Evolutionary conservation across 2,113 vertebrate genomes (phyloP).

Genomic region (Marcusenius ussheri): DNA sequence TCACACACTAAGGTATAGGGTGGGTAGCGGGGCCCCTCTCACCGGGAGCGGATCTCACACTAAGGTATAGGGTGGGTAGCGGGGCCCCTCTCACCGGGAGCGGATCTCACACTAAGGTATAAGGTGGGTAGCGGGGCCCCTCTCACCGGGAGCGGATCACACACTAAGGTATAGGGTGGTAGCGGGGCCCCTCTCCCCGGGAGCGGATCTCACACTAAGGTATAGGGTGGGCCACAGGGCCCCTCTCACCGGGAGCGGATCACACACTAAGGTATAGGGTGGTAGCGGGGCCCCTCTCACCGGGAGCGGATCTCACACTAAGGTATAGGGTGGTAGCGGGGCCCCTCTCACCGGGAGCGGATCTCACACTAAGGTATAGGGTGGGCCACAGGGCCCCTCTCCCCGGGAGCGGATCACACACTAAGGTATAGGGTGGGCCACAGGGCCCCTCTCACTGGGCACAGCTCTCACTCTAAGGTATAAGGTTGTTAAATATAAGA

Average conservation of each 20-base stretch:
- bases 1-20: not conserved
- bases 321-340: not conserved
- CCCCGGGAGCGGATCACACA: not conserved
- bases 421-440: not conserved
- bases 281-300: not conserved
- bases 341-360: not conserved
- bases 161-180: not conserved
- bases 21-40: not conserved
- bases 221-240: no score
- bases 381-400: not conserved
- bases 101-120: not conserved
- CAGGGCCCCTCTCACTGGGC: not conserved
- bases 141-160: not conserved
- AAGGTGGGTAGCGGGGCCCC: not conserved
- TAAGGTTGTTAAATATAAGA: not conserved
- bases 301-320: not conserved
- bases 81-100: not conserved
- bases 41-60: not conserved
- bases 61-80: not conserved
- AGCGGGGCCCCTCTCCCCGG: not conserved
- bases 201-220: no score
- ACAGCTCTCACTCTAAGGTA: not conserved
- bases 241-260: not conserved
- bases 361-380: not conserved
- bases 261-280: not conserved